These are phyloP conservation scores for Trichonephila inaurata DNA, from an alignment of 1,140 invertebrate species.

Conservation along the genomic window DNA sequence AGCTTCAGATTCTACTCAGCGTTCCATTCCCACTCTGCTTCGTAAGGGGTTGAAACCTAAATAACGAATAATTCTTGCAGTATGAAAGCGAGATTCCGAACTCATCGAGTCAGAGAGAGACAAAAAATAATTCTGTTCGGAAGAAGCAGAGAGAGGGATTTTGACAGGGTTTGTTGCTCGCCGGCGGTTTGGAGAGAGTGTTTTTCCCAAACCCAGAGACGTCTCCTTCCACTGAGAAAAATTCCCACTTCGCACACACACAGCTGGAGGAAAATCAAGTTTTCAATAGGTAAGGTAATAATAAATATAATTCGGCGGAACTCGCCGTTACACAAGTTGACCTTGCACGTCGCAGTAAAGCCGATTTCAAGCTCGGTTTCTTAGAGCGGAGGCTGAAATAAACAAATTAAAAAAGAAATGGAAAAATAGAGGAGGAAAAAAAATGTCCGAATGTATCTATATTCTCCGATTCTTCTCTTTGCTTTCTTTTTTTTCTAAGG, in stretches of 20 bases:
- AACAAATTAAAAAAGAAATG: neutral
- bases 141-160: neutral
- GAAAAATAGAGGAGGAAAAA: neutral
- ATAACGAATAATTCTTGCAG: neutral
- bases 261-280: constrained; percentile 43
- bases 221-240: neutral
- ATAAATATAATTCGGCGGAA: constrained; percentile 17
- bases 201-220: constrained; percentile 34
- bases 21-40: neutral
- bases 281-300: constrained; percentile 9
- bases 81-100: neutral
- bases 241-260: constrained; percentile 8
- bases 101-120: neutral
- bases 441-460: neutral
- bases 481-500: neutral
- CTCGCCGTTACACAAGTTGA: constrained; percentile 42
- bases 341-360: neutral
- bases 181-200: neutral
- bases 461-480: neutral
- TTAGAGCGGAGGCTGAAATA: neutral
- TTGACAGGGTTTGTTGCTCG: neutral
- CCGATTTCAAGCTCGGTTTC: neutral
- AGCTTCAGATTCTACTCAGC: neutral
- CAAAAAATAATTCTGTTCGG: neutral
- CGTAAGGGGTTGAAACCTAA: neutral